phyloP scores from a whole-genome alignment of 2,113 vertebrate genomes.

The Oncorhynchus kisutch region DNA sequence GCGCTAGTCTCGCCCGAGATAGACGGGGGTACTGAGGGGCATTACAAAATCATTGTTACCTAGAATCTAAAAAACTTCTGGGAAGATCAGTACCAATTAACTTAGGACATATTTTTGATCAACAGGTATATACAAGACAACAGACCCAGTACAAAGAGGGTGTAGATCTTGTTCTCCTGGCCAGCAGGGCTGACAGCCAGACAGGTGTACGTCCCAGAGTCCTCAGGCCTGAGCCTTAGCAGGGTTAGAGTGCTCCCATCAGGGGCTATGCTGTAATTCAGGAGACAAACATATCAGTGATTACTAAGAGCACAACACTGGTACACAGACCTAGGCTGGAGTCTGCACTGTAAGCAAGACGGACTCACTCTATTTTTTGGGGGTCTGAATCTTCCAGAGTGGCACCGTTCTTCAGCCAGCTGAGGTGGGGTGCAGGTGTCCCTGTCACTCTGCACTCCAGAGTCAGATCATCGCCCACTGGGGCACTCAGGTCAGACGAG shows the following conservation, averaged over 20 bases:
- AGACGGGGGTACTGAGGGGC: slow-evolving; percentile 77
- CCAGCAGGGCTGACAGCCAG: slow-evolving; percentile 78
- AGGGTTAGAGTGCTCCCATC: slow-evolving; percentile 79
- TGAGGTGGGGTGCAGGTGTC: slow-evolving; percentile 75
- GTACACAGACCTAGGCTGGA: neutral
- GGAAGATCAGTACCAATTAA: neutral
- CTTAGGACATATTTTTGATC: neutral
- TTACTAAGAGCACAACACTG: neutral
- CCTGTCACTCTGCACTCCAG: slow-evolving; percentile 81
- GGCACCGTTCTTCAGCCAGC: slow-evolving; percentile 85
- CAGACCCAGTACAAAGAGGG: slow-evolving; percentile 81
- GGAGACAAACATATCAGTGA: neutral
- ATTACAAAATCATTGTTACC: neutral
- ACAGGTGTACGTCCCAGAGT: slow-evolving; percentile 86
- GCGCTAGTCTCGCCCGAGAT: slow-evolving; percentile 59
- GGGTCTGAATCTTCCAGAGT: slow-evolving; percentile 62
- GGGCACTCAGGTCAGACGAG: slow-evolving; percentile 74
- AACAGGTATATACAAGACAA: neutral
- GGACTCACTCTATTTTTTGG: slow-evolving; percentile 61
- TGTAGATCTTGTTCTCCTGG: slow-evolving; percentile 80
- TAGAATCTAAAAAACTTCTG: neutral
- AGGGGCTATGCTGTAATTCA: slow-evolving; percentile 69
- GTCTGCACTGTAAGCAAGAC: slow-evolving; percentile 12
- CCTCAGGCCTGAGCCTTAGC: slow-evolving; percentile 65
- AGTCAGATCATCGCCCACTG: slow-evolving; percentile 69